These are phyloP conservation scores for Drosophila parvula DNA, from an alignment of 1,140 invertebrate genomes.

Conservation along the genomic window DNA sequence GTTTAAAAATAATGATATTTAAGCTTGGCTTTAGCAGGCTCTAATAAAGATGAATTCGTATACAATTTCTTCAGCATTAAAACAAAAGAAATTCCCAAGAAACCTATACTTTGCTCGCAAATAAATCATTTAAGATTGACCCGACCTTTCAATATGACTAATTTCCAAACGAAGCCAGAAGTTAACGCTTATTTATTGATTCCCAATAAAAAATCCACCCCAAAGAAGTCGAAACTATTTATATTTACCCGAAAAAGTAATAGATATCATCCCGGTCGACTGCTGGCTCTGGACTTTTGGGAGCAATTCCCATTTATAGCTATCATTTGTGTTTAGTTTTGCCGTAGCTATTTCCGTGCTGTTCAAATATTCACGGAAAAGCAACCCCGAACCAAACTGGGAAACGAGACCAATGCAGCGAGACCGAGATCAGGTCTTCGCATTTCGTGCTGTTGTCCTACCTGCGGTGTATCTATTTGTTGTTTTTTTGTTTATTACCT, in stretches of 20 bases:
- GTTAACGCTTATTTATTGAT: background rate
- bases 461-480: slow-evolving; percentile 6
- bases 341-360: slow-evolving; percentile 37
- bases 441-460: slow-evolving; percentile 6
- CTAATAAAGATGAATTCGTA: no score
- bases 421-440: background rate
- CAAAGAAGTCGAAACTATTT: background rate
- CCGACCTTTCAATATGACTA: background rate
- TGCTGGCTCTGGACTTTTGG: background rate
- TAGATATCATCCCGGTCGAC: slow-evolving; percentile 17
- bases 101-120: background rate
- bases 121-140: background rate
- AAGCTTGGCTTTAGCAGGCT: no score
- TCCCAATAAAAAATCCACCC: background rate
- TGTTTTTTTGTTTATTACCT: slow-evolving; percentile 24
- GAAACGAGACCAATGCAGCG: background rate
- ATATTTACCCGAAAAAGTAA: slow-evolving; percentile 6
- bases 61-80: no score
- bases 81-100: background rate
- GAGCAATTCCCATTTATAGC: slow-evolving; percentile 12
- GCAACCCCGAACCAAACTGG: slow-evolving; percentile 24
- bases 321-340: slow-evolving; percentile 33
- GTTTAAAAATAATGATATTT: no score
- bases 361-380: slow-evolving; percentile 16
- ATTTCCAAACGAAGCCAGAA: background rate